phyloP scores from a whole-genome alignment of 2,113 vertebrate genomes.

The Podocnemis expansa region DNA sequence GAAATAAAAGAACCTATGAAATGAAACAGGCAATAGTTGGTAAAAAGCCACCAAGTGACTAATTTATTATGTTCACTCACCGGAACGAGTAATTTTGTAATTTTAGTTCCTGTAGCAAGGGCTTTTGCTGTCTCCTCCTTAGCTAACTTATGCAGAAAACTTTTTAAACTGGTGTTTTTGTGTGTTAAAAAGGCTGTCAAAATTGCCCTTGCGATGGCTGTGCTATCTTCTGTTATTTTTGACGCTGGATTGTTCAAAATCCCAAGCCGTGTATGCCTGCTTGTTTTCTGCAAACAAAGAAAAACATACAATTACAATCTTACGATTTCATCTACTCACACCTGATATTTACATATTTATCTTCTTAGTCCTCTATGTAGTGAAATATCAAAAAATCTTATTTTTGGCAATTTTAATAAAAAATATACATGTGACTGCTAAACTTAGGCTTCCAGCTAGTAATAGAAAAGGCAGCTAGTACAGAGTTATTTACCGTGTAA shows the following conservation, averaged over 20 bases:
- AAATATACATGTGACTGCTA: neutral
- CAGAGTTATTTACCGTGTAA: neutral
- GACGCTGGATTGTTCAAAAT: constrained; percentile 90
- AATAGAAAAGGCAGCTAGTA: neutral
- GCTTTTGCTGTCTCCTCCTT: constrained; percentile 86
- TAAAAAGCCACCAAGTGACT: neutral
- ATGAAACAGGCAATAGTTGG: neutral
- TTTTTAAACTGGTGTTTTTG: constrained; percentile 81
- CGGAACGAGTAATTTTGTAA: constrained; percentile 82
- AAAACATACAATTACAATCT: constrained; percentile 28
- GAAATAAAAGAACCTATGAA: neutral
- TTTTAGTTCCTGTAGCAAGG: constrained; percentile 87
- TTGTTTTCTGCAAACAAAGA: constrained; percentile 82
- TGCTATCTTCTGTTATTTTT: constrained; percentile 89
- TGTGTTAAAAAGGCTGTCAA: constrained; percentile 91
- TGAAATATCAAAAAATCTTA: neutral
- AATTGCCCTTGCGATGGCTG: constrained; percentile 87
- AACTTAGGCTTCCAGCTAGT: neutral
- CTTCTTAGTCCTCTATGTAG: neutral
- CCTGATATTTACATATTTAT: neutral
- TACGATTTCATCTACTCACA: constrained; percentile 6
- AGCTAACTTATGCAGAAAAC: constrained; percentile 85
- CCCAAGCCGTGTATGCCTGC: constrained; percentile 84
- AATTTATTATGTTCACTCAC: constrained; percentile 74
- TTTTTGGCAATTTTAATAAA: constrained; percentile 20